Conservation (phyloP, 2,888 invertebrate species). For the Limnephilus auricula region DNA sequence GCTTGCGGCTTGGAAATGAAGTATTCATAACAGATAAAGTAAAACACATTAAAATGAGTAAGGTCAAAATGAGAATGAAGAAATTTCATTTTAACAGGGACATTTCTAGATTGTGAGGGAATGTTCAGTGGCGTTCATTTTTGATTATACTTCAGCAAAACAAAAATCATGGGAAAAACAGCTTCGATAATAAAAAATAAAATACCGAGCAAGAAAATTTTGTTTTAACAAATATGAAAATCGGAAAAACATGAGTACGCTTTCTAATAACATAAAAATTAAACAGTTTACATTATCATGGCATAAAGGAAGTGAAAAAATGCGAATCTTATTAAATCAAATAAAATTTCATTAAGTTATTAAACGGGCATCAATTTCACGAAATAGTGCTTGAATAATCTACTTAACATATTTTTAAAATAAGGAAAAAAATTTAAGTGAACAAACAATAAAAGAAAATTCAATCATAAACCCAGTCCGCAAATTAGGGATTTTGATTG, state of each 20-base stretch:
- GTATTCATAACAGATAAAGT: conserved; percentile 16
- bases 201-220: too few species aligned
- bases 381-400: too few species aligned
- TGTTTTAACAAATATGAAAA: too few species aligned
- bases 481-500: background rate
- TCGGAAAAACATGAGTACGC: too few species aligned
- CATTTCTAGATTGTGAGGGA: background rate
- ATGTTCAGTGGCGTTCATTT: background rate
- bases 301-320: background rate
- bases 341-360: too few species aligned
- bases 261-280: too few species aligned
- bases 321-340: too few species aligned
- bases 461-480: background rate
- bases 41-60: background rate
- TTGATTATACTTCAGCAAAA: background rate
- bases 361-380: too few species aligned
- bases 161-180: too few species aligned
- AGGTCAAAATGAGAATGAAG: conserved; percentile 2
- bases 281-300: background rate
- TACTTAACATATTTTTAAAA: background rate
- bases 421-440: too few species aligned
- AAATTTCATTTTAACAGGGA: background rate
- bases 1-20: conserved; percentile 21
- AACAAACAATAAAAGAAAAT: background rate
- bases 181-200: too few species aligned